phyloP scores from a whole-genome alignment of 2,888 invertebrate genomes.

The Caenorhabditis auriculariae region DNA sequence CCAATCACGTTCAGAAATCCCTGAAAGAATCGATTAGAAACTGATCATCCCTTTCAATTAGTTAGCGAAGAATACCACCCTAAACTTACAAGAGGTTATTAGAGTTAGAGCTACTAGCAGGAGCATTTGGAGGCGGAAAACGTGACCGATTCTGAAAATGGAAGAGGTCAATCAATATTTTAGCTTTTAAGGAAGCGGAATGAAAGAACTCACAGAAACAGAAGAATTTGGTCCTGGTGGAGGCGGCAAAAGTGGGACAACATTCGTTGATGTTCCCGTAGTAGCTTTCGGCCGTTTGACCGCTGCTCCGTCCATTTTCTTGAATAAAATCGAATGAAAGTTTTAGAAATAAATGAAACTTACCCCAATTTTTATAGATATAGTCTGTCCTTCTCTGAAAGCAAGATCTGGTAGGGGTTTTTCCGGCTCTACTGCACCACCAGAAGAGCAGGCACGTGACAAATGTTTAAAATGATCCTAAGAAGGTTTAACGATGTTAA shows the following conservation, averaged over 20 bases:
- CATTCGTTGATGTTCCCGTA: too few relatives aligned
- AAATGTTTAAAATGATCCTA: background rate
- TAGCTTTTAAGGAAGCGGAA: too few relatives aligned
- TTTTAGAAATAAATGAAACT: conserved; percentile 86
- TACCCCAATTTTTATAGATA: conserved; percentile 87
- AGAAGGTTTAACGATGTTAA: background rate
- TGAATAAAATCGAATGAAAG: conserved; percentile 70
- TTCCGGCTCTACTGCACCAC: conserved; percentile 70
- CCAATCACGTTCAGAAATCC: too few relatives aligned
- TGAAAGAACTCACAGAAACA: too few relatives aligned
- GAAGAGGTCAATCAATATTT: background rate
- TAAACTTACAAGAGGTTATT: too few relatives aligned
- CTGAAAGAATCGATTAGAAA: too few relatives aligned
- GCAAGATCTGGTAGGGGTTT: conserved; percentile 83
- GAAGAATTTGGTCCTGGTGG: conserved; percentile 46
- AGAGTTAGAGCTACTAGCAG: too few relatives aligned
- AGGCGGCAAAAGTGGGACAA: conserved; percentile 56
- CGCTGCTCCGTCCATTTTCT: background rate
- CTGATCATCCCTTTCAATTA: too few relatives aligned
- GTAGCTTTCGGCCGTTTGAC: background rate
- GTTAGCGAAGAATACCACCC: too few relatives aligned
- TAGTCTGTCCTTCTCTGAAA: conserved; percentile 98
- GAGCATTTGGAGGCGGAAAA: too few relatives aligned
- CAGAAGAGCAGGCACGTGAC: too few relatives aligned
- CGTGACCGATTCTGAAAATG: too few relatives aligned